A percentile compares a stretch with the other conserved stretches of the same genome.
Conservation (phyloP, 2,797 vertebrate genomes). For the Amazona ochrocephala region DNA sequence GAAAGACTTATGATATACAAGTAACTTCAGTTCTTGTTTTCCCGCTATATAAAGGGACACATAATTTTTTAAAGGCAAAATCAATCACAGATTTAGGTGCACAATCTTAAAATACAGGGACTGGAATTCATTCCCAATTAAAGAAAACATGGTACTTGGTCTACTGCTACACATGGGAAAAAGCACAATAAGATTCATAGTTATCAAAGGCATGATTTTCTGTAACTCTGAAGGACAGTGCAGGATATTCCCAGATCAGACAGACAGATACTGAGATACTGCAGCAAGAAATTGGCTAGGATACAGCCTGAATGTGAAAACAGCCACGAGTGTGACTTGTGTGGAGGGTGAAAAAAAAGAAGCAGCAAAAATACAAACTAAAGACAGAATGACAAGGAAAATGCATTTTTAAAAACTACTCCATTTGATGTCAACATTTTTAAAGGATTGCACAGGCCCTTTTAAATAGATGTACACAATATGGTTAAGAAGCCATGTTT, state of each 20-base stretch:
- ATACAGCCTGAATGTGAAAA: background rate
- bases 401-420: background rate
- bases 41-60: background rate
- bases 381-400: background rate
- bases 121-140: background rate
- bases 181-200: fast-evolving
- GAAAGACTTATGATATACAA: background rate
- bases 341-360: background rate
- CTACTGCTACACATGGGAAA: background rate
- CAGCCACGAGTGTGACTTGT: background rate
- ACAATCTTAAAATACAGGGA: background rate
- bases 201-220: background rate
- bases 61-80: background rate
- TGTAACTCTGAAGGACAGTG: background rate
- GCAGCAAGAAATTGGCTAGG: background rate
- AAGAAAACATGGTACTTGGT: background rate
- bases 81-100: background rate
- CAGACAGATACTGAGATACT: background rate
- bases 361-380: background rate
- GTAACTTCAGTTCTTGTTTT: background rate
- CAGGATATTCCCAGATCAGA: background rate
- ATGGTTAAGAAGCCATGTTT: background rate
- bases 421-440: background rate
- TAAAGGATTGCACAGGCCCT: background rate
- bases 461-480: background rate